Evolutionary conservation across 2,113 vertebrate species (phyloP), one percentile per base, ranked within the genome.

Genomic region (Catharus fuscescens): DNA sequence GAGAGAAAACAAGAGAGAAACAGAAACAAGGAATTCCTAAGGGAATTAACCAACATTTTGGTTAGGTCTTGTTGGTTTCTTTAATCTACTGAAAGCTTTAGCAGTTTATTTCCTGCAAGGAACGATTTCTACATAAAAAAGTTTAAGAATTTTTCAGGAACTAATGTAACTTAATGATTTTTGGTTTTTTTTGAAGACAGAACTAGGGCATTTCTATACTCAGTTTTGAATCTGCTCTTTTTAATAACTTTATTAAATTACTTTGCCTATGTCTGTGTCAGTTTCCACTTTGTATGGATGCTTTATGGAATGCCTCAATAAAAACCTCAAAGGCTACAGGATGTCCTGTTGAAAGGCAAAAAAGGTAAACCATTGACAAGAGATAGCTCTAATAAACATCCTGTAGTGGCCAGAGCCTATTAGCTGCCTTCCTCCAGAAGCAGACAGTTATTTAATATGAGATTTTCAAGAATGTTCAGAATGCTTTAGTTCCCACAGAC

Each of bases 1-100:
- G 36, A 87, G 24, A 14, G 52, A 84, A 89, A 95, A 62, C 36
- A 80, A 83, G 54, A 80, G 10, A 57, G 28, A 86, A 91, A 38
- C 7, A 67, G 53, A 64, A 86, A 61, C n/a, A 54, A 1, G 57
- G 45, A 53, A 78, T 40, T 59, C 53, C 50, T 47, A 50, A 71
- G 19, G 18, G 79, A 78, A 54, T 45, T 21, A 20, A 34, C 5
- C 67, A 34, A 71, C 0, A 2, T 64, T 81, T 80, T 47, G 2
- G 12, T 80, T 59, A 56, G 26, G 11, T 50, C 34, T 50, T 56
- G 18, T 12, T 82, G 29, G 21, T 54, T 87, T 61, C 32, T 69
- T 73, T 69, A 62, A 15, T 2, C 28, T 67, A 13, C 8, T 47
- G 19, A 20, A 66, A 70, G 32, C 14, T 69, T 86, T 48, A 86